Percentiles rank a stretch among this genome's conserved stretches.
These are phyloP conservation scores for Carposina sasakii DNA, from an alignment of 1,140 invertebrate species.

Conservation along the genomic window DNA sequence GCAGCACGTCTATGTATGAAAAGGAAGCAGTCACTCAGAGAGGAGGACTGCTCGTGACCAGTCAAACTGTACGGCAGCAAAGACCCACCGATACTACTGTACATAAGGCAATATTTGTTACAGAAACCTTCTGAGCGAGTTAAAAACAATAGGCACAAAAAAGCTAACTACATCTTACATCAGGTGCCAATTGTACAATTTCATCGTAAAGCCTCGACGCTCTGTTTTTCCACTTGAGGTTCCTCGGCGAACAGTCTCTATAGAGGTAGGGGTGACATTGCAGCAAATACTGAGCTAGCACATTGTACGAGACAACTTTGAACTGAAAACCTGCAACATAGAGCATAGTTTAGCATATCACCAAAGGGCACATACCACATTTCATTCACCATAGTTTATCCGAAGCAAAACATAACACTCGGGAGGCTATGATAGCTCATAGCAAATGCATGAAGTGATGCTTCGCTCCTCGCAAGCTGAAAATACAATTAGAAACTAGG, in stretches of 20 bases:
- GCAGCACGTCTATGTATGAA: no score
- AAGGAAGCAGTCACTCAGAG: no score
- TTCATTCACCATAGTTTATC: neutral
- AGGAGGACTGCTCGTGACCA: no score
- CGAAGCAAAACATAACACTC: neutral
- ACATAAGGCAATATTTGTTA: no score
- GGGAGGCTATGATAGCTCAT: no score
- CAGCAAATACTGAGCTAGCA: conserved; percentile 88
- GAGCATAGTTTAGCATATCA: neutral
- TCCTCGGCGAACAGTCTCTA: conserved; percentile 70
- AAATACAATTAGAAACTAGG: no score
- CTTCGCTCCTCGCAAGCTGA: no score
- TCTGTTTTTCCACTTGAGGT: conserved; percentile 82
- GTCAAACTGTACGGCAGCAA: no score
- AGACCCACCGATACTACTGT: no score
- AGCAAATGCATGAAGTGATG: no score
- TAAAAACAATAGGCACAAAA: neutral
- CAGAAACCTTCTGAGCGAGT: no score
- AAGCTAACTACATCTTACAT: conserved; percentile 76
- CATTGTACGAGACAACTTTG: conserved; percentile 86
- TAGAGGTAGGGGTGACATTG: conserved; percentile 86
- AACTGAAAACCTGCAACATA: conserved; percentile 40
- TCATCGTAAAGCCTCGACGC: conserved; percentile 80
- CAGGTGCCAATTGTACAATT: conserved; percentile 79
- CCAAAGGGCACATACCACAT: neutral